These are phyloP conservation scores for Amazona guildingii DNA, from an alignment of 2,113 vertebrate genomes.

Conservation along the genomic window DNA sequence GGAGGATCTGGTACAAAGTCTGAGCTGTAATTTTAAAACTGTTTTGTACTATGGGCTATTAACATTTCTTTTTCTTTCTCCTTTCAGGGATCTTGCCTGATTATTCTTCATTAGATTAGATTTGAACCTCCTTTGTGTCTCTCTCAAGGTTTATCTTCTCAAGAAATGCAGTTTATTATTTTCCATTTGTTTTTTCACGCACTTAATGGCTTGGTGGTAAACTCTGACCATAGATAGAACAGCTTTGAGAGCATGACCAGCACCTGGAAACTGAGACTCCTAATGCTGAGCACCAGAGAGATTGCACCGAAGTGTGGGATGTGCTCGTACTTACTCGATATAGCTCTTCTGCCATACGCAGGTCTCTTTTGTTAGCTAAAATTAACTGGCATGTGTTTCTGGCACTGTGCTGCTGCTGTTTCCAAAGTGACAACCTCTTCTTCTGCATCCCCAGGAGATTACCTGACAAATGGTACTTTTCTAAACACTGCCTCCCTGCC, in stretches of 20 bases:
- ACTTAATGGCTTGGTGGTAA: not conserved
- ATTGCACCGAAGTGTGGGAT: not conserved
- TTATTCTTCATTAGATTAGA: not conserved
- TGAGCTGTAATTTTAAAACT: not conserved
- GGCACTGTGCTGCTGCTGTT: conserved; percentile 27
- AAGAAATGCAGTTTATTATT: not conserved
- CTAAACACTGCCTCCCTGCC: not conserved
- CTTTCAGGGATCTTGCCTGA: not conserved
- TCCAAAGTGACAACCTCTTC: conserved; percentile 45
- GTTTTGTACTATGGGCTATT: not conserved
- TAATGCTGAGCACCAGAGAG: not conserved
- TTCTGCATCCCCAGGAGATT: conserved; percentile 7
- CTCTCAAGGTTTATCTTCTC: not conserved
- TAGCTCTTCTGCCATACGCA: not conserved
- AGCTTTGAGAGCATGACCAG: not conserved
- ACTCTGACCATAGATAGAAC: not conserved
- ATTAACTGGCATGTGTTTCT: conserved; percentile 41
- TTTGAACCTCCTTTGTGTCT: not conserved
- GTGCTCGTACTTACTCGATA: not conserved
- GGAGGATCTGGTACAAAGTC: not conserved
- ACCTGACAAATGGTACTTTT: not conserved
- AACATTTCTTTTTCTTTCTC: not conserved
- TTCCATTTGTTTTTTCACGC: not conserved
- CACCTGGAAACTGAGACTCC: not conserved
- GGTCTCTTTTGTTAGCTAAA: conserved; percentile 51